Conservation (phyloP, 2,888 invertebrate genomes). For the Drosophila meridionalis region DNA sequence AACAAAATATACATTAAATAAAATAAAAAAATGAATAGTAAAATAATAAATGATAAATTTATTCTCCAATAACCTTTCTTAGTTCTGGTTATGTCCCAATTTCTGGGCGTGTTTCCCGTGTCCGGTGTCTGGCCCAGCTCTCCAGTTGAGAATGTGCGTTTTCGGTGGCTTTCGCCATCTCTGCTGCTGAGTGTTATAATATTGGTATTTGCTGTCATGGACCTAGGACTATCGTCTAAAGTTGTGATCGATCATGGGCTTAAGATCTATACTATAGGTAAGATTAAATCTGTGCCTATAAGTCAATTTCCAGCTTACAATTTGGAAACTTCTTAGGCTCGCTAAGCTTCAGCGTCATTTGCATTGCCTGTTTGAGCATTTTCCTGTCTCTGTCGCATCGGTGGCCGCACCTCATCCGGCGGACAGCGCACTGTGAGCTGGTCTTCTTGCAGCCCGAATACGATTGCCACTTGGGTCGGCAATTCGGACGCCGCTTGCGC, state of each 20-base stretch:
- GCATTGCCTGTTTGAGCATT: slow-evolving; percentile 65
- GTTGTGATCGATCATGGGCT: slow-evolving; percentile 75
- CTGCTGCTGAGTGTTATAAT: slow-evolving; percentile 62
- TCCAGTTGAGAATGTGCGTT: slow-evolving; percentile 76
- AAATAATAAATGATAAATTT: background rate
- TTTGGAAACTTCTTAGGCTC: slow-evolving; percentile 59
- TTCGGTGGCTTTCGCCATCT: slow-evolving; percentile 76
- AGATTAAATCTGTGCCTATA: background rate
- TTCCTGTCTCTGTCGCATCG: slow-evolving; percentile 79
- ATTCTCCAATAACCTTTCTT: background rate
- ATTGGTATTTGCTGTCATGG: slow-evolving; percentile 62
- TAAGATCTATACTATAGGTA: slow-evolving; percentile 80
- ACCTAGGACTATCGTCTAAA: slow-evolving; percentile 67
- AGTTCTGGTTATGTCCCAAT: slow-evolving; percentile 86
- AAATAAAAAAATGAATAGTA: background rate
- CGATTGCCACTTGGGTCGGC: slow-evolving; percentile 55
- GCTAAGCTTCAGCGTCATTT: slow-evolving; percentile 80
- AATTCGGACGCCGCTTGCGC: slow-evolving; percentile 70
- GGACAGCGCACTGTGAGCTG: slow-evolving; percentile 74
- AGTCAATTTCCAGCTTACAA: background rate
- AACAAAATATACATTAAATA: background rate
- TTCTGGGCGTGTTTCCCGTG: slow-evolving; percentile 86
- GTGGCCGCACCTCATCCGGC: slow-evolving; percentile 80
- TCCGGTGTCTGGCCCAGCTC: slow-evolving; percentile 84
- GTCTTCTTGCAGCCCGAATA: slow-evolving; percentile 79